Evolutionary conservation across 2,113 vertebrate genomes (phyloP), one percentile per base, ranked within the genome.

Genomic region (Phainopepla nitens): DNA sequence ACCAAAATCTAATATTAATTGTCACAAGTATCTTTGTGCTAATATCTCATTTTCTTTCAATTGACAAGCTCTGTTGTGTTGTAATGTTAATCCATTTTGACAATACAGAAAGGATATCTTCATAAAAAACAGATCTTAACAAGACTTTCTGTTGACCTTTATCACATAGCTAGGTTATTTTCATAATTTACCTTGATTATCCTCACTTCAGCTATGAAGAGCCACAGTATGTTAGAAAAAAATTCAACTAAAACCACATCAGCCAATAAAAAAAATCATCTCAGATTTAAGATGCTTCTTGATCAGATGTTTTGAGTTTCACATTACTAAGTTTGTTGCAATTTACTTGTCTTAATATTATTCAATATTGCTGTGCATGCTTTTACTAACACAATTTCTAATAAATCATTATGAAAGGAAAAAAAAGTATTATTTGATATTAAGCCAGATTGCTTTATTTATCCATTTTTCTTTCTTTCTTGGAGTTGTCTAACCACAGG

Each of bases 81-180:
- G 49, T 56, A 81, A 78, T 31, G n/a, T 83, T 94, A 92, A 95
- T 90, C 31, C 18, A 68, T 95, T 93, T 81, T 94, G 93, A 95
- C 85, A 93, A 81, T 70, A 56, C 33, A 86, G 58, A 77, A 68
- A 92, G 31, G 31, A 36, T 56, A 73, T 89, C 56, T 90, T 88
- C 25, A 18, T 83, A 82, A 94, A 83, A 96, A 73, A 13, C 51
- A 92, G 71, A 93, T 58, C 41, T 73, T 92, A 92, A 90, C 75
- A 92, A 77, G 79, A 78, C 47, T 75, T 90, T 73, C 42, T 83
- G 35, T 60, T 95, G 92, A 96, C 92, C 82, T 94, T 93, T 90
- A 87, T 31, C 68, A 68, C 13, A 11, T 53, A 94, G 53, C n/a
- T 75, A 73, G 11, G 31, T 64, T 93, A 56, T 81, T 96, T 95